Evolutionary conservation across 2,797 vertebrate species (phyloP), one percentile per base, ranked within the genome.

Genomic region (Micropoecilia bifurca): DNA sequence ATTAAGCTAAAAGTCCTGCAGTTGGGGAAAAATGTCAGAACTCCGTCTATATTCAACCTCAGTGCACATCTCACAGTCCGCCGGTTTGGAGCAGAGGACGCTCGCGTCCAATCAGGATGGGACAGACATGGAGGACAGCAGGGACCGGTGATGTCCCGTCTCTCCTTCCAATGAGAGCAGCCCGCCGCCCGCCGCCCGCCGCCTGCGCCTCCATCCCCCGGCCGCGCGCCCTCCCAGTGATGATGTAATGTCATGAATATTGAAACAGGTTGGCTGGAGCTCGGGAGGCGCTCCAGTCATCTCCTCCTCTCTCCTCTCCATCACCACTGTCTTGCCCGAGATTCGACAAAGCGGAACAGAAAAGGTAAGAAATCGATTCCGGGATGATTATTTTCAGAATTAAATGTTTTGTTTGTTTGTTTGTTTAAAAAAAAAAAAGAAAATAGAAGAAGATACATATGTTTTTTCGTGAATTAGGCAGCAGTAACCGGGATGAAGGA

Each of bases 231-330:
- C 90, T 90, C 94, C 93, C 78, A 59, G 82, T 83, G 80, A 88
- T 96, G 95, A 96, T 92, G 95, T 96, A 92, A 96, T 90, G 88
- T 90, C 85, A 92, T 93, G 95, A 94, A 91, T 94, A 94, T 95
- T 93, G 89, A 94, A 94, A 83, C 88, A 87, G 90, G 84, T 86
- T 92, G 86, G 81, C 89, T 88, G 92, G 90, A 92, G 93, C 85
- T 93, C 84, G 89, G 90, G 90, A 92, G 93, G 93, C 88, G 89
- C 92, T 90, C 79, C 84, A 90, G 83, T 92, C 94, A 92, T 92
- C 91, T 90, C 94, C 94, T 89, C 79, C 79, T 90, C 88, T 87
- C 8, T 82, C 90, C 72, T 91, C 88, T 83, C 82, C 90, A 91
- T 92, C 92, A 87, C 81, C 87, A 80, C 85, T 36, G 83, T 84